A percentile compares a stretch with the other conserved stretches of the same genome.
These are phyloP conservation scores for Antechinus flavipes DNA, from an alignment of 2,113 vertebrate species.

Conservation along the genomic window DNA sequence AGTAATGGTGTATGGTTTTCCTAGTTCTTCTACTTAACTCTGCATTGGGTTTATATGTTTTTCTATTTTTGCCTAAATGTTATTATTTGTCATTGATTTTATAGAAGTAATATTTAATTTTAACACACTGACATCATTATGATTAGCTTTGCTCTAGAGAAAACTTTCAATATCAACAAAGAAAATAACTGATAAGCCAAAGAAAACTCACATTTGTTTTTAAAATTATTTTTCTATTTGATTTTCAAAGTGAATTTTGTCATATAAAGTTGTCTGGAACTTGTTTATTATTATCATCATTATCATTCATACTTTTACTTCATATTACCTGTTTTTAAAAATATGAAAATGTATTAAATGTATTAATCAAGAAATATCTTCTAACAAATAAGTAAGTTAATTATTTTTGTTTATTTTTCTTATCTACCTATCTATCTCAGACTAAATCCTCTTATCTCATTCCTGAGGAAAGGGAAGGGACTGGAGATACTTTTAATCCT, in stretches of 20 bases:
- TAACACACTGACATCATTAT: background rate
- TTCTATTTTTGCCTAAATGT: background rate
- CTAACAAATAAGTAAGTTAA: background rate
- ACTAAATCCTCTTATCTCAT: background rate
- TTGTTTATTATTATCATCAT: background rate
- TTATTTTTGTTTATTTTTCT: too few relatives aligned
- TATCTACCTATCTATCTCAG: background rate
- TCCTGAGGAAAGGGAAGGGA: background rate
- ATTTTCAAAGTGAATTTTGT: background rate
- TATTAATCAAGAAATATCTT: background rate
- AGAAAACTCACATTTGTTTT: background rate
- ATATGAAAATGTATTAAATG: too few relatives aligned
- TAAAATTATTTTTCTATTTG: background rate
- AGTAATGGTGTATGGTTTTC: background rate
- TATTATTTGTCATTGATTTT: background rate
- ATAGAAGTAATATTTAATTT: background rate
- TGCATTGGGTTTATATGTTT: background rate
- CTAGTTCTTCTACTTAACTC: background rate
- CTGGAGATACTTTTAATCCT: background rate
- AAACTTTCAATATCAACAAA: background rate
- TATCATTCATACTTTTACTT: background rate
- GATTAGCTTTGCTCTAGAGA: background rate
- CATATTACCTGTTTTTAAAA: background rate
- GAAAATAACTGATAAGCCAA: background rate
- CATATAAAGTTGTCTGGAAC: background rate